Evolutionary conservation across 2,113 vertebrate genomes (phyloP).

Genomic region (Ageneiosus marmoratus): DNA sequence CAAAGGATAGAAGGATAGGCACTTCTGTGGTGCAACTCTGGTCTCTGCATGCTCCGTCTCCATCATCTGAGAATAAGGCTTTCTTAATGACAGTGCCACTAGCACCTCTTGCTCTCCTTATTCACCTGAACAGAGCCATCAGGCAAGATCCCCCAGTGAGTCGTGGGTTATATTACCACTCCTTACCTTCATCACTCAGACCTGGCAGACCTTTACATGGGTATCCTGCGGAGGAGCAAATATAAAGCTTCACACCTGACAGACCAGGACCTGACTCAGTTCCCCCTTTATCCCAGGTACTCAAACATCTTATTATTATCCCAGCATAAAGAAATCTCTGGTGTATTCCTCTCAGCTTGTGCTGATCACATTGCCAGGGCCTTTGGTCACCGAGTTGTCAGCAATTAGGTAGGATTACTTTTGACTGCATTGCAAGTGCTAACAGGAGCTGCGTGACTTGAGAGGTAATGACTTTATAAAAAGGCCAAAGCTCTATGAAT

Average conservation of each 20-base stretch:
- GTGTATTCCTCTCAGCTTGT: conserved; percentile 26
- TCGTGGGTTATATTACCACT: conserved; percentile 41
- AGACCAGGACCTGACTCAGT: conserved; percentile 8
- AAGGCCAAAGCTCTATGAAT: conserved; percentile 7
- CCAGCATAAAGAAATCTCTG: conserved; percentile 23
- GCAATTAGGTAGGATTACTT: conserved; percentile 75
- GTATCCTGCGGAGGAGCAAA: conserved; percentile 30
- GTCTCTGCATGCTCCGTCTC: conserved; percentile 29
- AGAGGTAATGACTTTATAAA: conserved; percentile 33
- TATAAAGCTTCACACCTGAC: conserved; percentile 34
- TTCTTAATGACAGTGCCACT: conserved; percentile 42
- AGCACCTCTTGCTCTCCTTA: conserved; percentile 47
- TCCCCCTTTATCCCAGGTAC: conserved; percentile 3
- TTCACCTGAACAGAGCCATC: conserved; percentile 52
- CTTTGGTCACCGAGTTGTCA: conserved; percentile 34
- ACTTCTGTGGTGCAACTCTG: neutral
- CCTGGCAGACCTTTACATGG: conserved; percentile 22
- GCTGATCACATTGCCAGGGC: conserved; percentile 2
- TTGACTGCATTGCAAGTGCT: conserved; percentile 67
- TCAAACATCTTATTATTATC: conserved; percentile 36
- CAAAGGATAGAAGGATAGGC: conserved; percentile 13
- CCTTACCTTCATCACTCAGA: conserved; percentile 30
- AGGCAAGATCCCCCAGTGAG: conserved; percentile 26
- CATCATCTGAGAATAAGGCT: conserved; percentile 48
- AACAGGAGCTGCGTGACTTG: conserved; percentile 70